These are phyloP conservation scores for Acanthaster planci DNA, from an alignment of 35 echinoderm and acorn worm species.

Conservation along the genomic window DNA sequence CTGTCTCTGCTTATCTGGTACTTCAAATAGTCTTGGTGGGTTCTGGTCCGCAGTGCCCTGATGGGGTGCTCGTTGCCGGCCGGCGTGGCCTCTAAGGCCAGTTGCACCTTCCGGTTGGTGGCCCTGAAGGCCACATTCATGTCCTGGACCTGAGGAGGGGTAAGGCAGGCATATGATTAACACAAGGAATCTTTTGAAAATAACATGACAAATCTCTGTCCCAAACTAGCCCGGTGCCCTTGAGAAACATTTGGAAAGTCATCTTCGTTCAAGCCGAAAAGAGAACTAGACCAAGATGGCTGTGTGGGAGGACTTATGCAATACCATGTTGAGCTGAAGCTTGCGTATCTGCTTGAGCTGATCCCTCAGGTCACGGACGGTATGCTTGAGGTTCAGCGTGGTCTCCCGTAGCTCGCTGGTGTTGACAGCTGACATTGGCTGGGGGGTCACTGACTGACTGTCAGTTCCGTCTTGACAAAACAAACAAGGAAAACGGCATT, in stretches of 20 bases:
- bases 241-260: too few relatives aligned
- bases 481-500: neutral
- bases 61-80: constrained; percentile 77
- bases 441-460: constrained; percentile 36
- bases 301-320: neutral
- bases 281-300: too few relatives aligned
- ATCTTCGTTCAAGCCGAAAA: too few relatives aligned
- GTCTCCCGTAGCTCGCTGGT: constrained; percentile 36
- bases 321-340: constrained; percentile 82
- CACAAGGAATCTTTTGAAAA: too few relatives aligned
- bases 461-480: constrained; percentile 4
- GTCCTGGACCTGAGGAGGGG: constrained; percentile 61
- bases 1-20: constrained; percentile 63
- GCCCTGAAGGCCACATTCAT: constrained; percentile 78
- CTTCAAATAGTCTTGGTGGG: constrained; percentile 61
- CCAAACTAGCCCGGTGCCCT: too few relatives aligned
- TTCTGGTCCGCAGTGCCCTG: constrained; percentile 60
- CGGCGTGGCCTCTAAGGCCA: constrained; percentile 72
- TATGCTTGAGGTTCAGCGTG: constrained; percentile 45
- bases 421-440: constrained; percentile 33
- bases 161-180: too few relatives aligned
- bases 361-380: constrained; percentile 61
- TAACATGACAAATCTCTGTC: too few relatives aligned
- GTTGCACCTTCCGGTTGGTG: constrained; percentile 60
- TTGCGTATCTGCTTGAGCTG: constrained; percentile 74